A percentile compares a stretch with the other conserved stretches of the same genome.
phyloP scores from a whole-genome alignment of 2,888 invertebrate genomes.

The Chouioia cunea region DNA sequence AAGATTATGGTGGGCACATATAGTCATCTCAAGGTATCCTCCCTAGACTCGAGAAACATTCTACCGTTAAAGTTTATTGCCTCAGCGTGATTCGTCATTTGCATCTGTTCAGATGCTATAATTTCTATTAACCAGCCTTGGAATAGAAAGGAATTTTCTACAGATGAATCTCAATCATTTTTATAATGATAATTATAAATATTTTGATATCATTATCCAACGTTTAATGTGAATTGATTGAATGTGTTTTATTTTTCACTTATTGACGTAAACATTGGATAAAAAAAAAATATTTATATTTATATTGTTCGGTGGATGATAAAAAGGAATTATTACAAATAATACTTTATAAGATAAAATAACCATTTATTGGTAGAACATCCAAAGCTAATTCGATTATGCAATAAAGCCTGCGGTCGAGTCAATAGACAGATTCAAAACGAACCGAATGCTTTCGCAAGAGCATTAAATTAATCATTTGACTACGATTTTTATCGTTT shows the following conservation, averaged over 20 bases:
- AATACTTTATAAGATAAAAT: too few species aligned
- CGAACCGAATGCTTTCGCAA: slow-evolving; percentile 55
- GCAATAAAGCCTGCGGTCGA: slow-evolving; percentile 50
- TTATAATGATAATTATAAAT: slow-evolving; percentile 12
- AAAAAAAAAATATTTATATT: too few species aligned
- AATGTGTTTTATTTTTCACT: too few species aligned
- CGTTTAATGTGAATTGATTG: background rate
- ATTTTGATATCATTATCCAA: background rate
- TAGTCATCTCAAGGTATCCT: slow-evolving; percentile 30
- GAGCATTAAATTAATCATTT: slow-evolving; percentile 51
- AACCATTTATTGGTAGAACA: slow-evolving; percentile 1
- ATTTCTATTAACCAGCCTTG: slow-evolving; percentile 41
- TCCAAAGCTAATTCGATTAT: slow-evolving; percentile 43
- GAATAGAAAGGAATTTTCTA: slow-evolving; percentile 39
- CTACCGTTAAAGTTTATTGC: slow-evolving; percentile 45
- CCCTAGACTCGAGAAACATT: slow-evolving; percentile 29
- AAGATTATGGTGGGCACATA: slow-evolving; percentile 18
- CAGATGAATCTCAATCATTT: slow-evolving; percentile 23
- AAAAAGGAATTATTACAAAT: too few species aligned
- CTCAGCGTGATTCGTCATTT: slow-evolving; percentile 45
- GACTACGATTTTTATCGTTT: slow-evolving; percentile 42
- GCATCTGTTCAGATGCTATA: slow-evolving; percentile 44
- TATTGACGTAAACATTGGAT: too few species aligned
- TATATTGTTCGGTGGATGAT: too few species aligned
- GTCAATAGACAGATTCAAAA: slow-evolving; percentile 56